These are phyloP conservation scores for Himalopsyche japonica DNA, from an alignment of 2,888 invertebrate genomes.

Conservation along the genomic window DNA sequence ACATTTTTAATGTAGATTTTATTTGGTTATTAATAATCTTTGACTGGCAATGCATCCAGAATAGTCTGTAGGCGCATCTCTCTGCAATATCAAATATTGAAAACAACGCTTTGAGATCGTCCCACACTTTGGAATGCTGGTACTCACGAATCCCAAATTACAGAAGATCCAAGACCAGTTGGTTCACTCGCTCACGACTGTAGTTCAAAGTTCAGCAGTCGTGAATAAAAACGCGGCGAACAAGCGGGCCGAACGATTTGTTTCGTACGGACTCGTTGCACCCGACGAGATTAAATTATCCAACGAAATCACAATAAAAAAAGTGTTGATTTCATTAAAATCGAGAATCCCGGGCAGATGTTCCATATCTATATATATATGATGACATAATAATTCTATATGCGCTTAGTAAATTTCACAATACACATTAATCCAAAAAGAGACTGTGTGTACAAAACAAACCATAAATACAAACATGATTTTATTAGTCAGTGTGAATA, in stretches of 20 bases:
- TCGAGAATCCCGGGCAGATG: not conserved
- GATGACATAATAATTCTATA: not conserved
- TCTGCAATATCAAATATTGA: not conserved
- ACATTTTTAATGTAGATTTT: not conserved
- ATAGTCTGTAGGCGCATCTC: not conserved
- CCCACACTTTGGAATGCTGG: slow-evolving; percentile 4
- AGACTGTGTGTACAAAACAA: too few relatives aligned
- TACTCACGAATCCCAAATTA: not conserved
- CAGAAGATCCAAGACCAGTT: slow-evolving; percentile 36
- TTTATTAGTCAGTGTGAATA: too few relatives aligned
- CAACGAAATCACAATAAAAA: not conserved
- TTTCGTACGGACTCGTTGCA: not conserved
- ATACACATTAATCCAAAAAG: too few relatives aligned
- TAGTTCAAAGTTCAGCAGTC: slow-evolving; percentile 34
- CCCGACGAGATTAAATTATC: not conserved
- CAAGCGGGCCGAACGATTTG: not conserved
- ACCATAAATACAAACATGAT: too few relatives aligned
- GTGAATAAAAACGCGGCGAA: slow-evolving; percentile 14
- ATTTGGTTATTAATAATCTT: not conserved
- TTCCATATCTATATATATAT: not conserved
- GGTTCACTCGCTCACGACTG: slow-evolving; percentile 26
- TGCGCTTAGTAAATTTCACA: not conserved
- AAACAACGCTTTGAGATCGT: not conserved
- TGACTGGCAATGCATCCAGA: not conserved
- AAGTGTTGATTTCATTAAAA: not conserved